A percentile compares a stretch with the other conserved stretches of the same genome.
These are phyloP conservation scores for Pagrus major DNA, from an alignment of 2,113 vertebrate species.

Conservation along the genomic window DNA sequence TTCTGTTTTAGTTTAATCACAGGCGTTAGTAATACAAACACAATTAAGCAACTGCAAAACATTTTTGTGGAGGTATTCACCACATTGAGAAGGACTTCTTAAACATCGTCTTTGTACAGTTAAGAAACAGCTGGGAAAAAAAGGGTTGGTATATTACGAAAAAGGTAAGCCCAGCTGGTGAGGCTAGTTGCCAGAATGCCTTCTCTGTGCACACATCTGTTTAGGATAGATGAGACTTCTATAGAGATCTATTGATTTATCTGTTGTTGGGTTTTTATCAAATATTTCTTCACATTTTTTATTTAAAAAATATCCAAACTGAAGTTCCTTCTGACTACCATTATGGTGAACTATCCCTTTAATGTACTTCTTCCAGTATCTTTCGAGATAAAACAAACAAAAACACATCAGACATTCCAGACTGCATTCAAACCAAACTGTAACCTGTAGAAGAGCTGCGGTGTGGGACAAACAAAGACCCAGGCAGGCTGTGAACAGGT, in stretches of 20 bases:
- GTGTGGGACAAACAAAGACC: not conserved
- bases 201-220: constrained; percentile 7
- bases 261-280: not conserved
- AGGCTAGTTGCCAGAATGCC: not conserved
- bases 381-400: not conserved
- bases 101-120: too few species aligned
- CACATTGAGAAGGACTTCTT: not conserved
- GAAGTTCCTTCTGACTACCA: not conserved
- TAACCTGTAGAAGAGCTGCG: not conserved
- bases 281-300: not conserved
- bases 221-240: not conserved
- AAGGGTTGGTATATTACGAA: constrained; percentile 20
- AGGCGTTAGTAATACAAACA: not conserved
- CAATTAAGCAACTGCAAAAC: not conserved
- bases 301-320: not conserved
- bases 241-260: not conserved
- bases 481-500: not conserved
- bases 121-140: too few species aligned
- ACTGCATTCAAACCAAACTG: not conserved
- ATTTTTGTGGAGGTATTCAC: not conserved
- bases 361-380: not conserved
- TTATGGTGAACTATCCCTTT: not conserved
- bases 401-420: not conserved
- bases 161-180: constrained; percentile 45
- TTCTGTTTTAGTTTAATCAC: not conserved